Percentiles rank a stretch among this genome's conserved stretches.
phyloP scores from a whole-genome alignment of 2,888 invertebrate species.

The Chydorus sphaericus region DNA sequence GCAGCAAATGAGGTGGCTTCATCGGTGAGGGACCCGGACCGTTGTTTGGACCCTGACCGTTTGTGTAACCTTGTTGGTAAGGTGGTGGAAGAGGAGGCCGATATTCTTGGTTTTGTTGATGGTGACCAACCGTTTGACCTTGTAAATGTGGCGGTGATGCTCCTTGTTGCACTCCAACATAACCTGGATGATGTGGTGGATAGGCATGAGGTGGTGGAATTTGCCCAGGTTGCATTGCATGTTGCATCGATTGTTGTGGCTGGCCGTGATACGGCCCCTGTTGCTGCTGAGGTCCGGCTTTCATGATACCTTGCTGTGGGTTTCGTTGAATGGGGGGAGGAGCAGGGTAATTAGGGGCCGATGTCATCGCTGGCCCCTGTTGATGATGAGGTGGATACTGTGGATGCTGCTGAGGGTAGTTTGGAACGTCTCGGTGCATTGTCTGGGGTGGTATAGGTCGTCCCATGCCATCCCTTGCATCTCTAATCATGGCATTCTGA shows the following conservation, averaged over 20 bases:
- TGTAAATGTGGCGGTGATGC: constrained; percentile 1
- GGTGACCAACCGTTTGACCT: neutral
- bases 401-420: neutral
- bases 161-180: constrained; percentile 21
- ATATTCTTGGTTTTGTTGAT: neutral
- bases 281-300: neutral
- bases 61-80: constrained; percentile 22
- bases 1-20: constrained; percentile 11
- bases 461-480: constrained; percentile 1
- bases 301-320: neutral
- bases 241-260: neutral
- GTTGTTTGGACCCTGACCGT: constrained; percentile 19
- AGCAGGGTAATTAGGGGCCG: constrained; percentile 1
- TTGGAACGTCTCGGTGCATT: neutral
- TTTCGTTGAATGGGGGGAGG: neutral
- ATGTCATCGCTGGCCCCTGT: neutral
- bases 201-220: constrained; percentile 13
- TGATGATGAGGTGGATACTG: neutral
- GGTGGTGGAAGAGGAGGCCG: constrained; percentile 18
- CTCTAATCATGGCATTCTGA: neutral
- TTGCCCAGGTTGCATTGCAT: neutral
- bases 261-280: neutral
- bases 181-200: constrained; percentile 26
- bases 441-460: neutral
- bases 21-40: constrained; percentile 10